phyloP scores from a whole-genome alignment of 2,113 vertebrate species.

The Scalopus aquaticus region DNA sequence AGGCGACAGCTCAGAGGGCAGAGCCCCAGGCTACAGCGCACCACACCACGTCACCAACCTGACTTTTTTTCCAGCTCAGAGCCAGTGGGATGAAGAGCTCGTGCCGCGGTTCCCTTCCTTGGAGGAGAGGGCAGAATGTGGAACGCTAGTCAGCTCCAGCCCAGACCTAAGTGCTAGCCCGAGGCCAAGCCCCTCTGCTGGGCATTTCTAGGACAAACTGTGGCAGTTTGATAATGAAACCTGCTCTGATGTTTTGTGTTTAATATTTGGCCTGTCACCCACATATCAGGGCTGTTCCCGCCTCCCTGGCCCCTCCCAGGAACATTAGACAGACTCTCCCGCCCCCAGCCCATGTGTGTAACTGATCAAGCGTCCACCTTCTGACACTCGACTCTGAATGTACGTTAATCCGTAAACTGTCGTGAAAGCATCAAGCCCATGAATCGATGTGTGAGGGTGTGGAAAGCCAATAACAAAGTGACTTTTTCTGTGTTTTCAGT shows the following conservation, averaged over 20 bases:
- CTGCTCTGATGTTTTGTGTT: neutral
- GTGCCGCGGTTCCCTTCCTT: constrained; percentile 59
- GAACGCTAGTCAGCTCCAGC: constrained; percentile 65
- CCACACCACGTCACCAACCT: constrained; percentile 76
- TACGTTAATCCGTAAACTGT: constrained; percentile 63
- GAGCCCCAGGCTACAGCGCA: constrained; percentile 81
- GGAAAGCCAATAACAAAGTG: constrained; percentile 92
- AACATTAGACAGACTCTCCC: neutral
- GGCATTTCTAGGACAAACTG: neutral
- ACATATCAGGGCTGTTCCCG: neutral
- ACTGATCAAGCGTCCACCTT: constrained; percentile 82
- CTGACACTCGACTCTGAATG: constrained; percentile 76
- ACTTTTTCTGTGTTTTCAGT: constrained; percentile 99
- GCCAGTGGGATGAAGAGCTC: constrained; percentile 60
- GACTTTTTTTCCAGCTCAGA: constrained; percentile 81
- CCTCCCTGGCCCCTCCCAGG: neutral
- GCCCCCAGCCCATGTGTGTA: neutral
- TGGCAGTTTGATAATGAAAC: neutral
- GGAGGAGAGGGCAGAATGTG: constrained; percentile 81
- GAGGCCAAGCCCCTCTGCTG: neutral
- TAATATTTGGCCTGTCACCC: neutral
- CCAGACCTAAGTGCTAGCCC: neutral
- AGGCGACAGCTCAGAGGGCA: constrained; percentile 81
- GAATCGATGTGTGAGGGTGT: constrained; percentile 82
- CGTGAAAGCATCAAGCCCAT: constrained; percentile 77